A percentile compares a stretch with the other conserved stretches of the same genome.
Evolutionary conservation across 1,140 invertebrate species (phyloP).

Genomic region (Ceratosolen solmsi): DNA sequence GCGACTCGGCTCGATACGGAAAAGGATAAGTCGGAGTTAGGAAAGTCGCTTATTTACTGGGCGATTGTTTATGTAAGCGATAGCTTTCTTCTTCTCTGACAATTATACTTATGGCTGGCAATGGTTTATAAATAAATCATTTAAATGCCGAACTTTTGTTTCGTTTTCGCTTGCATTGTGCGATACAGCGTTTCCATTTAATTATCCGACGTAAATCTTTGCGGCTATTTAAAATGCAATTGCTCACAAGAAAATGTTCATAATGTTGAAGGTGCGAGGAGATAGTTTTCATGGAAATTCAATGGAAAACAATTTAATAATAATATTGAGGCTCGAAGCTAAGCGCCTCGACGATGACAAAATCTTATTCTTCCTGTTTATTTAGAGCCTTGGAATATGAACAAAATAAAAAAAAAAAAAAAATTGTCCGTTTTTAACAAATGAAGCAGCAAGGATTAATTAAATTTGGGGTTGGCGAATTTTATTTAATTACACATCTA

Average conservation of each 20-base stretch:
- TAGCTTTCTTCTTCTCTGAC: slow-evolving; percentile 12
- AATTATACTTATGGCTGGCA: background rate
- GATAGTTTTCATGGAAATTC: background rate
- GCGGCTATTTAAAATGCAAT: background rate
- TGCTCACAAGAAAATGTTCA: background rate
- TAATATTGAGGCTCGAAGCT: too few relatives aligned
- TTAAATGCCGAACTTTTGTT: background rate
- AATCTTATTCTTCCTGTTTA: too few relatives aligned
- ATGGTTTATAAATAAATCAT: background rate
- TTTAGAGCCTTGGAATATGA: too few relatives aligned
- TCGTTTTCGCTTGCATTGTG: background rate
- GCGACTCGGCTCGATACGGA: background rate
- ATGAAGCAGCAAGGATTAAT: too few relatives aligned
- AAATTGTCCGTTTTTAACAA: too few relatives aligned
- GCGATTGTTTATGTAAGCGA: slow-evolving; percentile 36
- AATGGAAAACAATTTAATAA: background rate
- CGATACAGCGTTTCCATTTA: background rate
- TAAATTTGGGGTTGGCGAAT: too few relatives aligned
- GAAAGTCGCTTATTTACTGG: slow-evolving; percentile 40
- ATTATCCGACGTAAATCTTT: background rate
- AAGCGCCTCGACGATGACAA: too few relatives aligned
- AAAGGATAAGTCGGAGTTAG: slow-evolving; percentile 19
- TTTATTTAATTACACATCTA: too few relatives aligned
- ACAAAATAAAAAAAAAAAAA: too few relatives aligned
- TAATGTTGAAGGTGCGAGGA: background rate